Evolutionary conservation across 1,140 invertebrate species (phyloP), one percentile per base, ranked within the genome.

Genomic region (Diabrotica virgifera): DNA sequence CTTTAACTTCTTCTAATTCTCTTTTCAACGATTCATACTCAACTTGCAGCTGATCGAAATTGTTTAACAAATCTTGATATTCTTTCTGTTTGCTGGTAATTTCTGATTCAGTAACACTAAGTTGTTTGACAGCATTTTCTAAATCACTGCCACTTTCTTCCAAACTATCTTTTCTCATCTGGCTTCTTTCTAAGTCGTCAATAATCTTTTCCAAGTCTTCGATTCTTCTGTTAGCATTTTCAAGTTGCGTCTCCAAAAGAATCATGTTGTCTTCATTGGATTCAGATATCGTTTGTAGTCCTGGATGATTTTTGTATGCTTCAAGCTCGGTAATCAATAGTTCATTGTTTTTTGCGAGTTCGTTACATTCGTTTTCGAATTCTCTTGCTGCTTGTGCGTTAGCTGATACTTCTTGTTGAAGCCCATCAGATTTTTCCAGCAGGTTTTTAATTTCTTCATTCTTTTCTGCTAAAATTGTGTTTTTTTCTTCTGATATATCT

Each of bases 311-410:
- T 76, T 87, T 86, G 62, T 82, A 80, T 24, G 82, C 80, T 12
- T 86, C 81, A 67, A 88, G 81, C 75, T 87, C 85, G 59, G 82
- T 81, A 70, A 87, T 82, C 12, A 88, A 76, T 65, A 85, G 80
- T 72, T 87, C 86, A 70, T 88, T 88, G 74, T 87, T 88, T 70
- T 86, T 85, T 71, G 86, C 86, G 74, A 87, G 82, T 77, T 87
- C 84, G 52, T 81, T 81, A 60, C 85, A 82, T 75, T 88, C 86
- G n/a, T 82, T 76, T 69, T 87, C 84, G 57, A 82, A 85, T 71
- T 87, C 83, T 55, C 74, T 75, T 36, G 77, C 56, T 8, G 69
- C 66, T 58, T 76, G 64, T 7, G 53, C 69, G 62, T 78, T 77
- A 8, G 59, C 70, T 7, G 74, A 70, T 8, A 77, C 62, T 66